Conservation (phyloP, 2,113 vertebrate genomes). For the Herpetotheres cachinnans region DNA sequence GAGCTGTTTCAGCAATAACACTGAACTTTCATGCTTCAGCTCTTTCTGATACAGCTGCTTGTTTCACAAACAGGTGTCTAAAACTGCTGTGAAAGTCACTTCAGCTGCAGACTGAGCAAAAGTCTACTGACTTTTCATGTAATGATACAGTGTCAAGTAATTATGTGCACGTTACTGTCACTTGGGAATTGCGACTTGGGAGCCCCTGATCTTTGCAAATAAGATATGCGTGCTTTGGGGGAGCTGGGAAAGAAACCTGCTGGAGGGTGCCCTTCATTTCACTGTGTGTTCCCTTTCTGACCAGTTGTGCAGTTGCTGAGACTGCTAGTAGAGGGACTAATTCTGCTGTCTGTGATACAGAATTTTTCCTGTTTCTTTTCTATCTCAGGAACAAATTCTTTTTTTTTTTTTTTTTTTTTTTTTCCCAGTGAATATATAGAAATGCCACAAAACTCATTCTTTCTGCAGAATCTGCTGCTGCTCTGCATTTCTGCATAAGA, state of each 20-base stretch:
- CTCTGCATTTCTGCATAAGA: constrained; percentile 5
- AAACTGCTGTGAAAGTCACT: constrained; percentile 39
- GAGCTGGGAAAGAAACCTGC: neutral
- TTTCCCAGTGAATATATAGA: neutral
- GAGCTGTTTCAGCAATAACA: constrained; percentile 35
- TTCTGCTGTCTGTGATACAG: neutral
- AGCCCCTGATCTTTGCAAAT: neutral
- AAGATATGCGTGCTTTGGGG: neutral
- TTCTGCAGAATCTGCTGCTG: neutral
- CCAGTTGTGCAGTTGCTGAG: neutral
- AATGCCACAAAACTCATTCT: neutral
- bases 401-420: neutral
- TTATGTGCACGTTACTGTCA: neutral
- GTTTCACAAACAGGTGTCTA: constrained; percentile 35
- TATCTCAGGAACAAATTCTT: neutral
- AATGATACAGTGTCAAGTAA: neutral
- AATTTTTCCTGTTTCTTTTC: neutral
- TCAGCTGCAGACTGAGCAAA: constrained; percentile 24
- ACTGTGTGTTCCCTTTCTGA: neutral
- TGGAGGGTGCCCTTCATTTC: neutral
- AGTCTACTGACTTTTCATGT: neutral
- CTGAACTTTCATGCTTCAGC: constrained; percentile 44
- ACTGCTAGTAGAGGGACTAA: neutral
- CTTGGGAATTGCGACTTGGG: neutral
- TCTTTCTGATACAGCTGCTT: constrained; percentile 39